phyloP scores from a whole-genome alignment of 2,888 invertebrate species.

The Mesochorus sp. region DNA sequence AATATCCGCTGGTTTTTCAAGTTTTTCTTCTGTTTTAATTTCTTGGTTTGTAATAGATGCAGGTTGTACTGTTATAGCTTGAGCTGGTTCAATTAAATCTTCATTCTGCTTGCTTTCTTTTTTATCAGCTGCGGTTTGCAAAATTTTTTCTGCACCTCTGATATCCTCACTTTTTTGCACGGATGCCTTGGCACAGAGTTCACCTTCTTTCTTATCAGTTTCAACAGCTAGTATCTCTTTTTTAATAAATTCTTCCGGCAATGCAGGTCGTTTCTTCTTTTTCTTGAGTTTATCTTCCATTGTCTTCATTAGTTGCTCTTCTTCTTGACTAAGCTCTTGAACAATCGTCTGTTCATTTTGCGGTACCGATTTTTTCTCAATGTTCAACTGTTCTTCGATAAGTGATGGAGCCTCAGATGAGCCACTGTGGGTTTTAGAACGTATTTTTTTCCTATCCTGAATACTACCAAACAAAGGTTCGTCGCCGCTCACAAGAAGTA shows the following conservation, averaged over 20 bases:
- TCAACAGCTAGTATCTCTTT: conserved; percentile 56
- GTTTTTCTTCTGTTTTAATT: not conserved
- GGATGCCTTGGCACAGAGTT: not conserved
- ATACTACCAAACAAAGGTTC: conserved; percentile 77
- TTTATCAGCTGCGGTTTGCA: not conserved
- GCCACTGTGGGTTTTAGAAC: conserved; percentile 53
- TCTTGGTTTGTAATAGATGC: not conserved
- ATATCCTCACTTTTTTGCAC: not conserved
- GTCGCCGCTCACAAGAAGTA: conserved; percentile 62
- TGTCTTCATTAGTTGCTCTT: conserved; percentile 61
- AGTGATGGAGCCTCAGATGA: conserved; percentile 3
- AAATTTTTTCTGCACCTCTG: not conserved
- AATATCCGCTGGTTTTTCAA: not conserved
- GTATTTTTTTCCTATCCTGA: conserved; percentile 73
- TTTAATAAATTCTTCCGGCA: conserved; percentile 60
- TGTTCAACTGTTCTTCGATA: conserved; percentile 14
- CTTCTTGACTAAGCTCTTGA: conserved; percentile 45
- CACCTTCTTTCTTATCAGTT: conserved; percentile 25
- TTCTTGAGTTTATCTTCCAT: conserved; percentile 67
- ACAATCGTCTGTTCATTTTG: conserved; percentile 26
- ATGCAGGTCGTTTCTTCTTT: conserved; percentile 67
- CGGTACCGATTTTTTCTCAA: not conserved
- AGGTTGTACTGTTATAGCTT: not conserved
- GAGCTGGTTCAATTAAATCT: not conserved
- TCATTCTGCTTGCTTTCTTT: not conserved